Evolutionary conservation across 2,797 vertebrate species (phyloP), one percentile per base, ranked within the genome.

Genomic region (Chaunax sp.): DNA sequence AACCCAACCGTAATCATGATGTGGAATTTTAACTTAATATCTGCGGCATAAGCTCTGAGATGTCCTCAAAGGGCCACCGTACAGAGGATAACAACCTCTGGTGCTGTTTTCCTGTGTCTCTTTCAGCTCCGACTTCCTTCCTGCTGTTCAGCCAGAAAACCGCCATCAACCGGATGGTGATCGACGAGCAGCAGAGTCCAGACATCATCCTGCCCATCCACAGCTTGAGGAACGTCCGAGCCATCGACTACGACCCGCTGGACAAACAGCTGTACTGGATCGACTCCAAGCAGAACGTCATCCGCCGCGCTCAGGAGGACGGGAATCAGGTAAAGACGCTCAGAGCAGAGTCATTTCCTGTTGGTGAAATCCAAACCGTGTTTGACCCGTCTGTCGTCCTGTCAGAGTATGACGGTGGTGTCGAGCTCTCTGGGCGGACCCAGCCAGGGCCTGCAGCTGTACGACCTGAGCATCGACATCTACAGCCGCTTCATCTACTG

Each of bases 401-500:
- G 0, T 10, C 87, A 99, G 97, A 96, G 96, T 25, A 92, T 95
- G 80, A 96, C 96, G 5, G 95, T 98, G 84, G 96, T 99, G 79
- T 92, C 93, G 44, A 95, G 95, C 73, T 75, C 92, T 0, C 83
- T 93, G 82, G 92, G 91, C 0, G 96, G 95, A 33, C 94, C 95
- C 69, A 94, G 92, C 73, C 80, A 95, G 41, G 96, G 96, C 19
- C 93, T 98, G 84, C 98, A 99, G 79, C 96, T 97, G 1, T 98
- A 95, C 4, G 98, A 99, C 85, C 94, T 99, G 75, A 99, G 98
- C 93, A 97, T 99, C 55, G 98, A 99, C 88, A 94, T 99, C 91
- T 99, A 96, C 91, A 98, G 97, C 91, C 97, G 97, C 81, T 97
- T 97, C 80, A 97, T 99, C 93, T 99, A 99, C 90, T 99, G 98